Conservation (phyloP, 2,888 invertebrate genomes). For the Chaetoderma sp. region DNA sequence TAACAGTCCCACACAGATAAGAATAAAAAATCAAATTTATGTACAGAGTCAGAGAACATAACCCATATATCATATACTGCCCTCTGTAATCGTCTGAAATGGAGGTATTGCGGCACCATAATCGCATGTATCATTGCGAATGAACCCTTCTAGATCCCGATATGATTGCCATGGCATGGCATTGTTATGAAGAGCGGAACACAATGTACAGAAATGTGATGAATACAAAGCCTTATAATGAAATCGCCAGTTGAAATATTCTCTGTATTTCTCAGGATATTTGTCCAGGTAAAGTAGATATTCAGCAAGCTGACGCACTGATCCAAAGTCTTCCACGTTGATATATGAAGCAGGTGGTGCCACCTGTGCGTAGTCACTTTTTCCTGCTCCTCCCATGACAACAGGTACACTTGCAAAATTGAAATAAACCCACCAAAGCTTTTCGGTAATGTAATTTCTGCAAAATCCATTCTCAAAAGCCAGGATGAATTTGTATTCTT, state of each 20-base stretch:
- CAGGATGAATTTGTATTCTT: not conserved
- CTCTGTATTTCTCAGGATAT: not conserved
- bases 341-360: not conserved
- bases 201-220: too few species aligned
- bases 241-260: conserved; percentile 2
- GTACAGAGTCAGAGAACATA: too few species aligned
- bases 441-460: conserved; percentile 2
- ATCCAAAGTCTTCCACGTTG: conserved; percentile 2
- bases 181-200: too few species aligned
- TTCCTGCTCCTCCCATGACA: not conserved
- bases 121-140: too few species aligned
- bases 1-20: too few species aligned
- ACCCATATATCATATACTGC: too few species aligned
- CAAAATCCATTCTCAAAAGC: conserved; percentile 5
- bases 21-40: too few species aligned
- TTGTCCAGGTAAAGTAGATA: not conserved
- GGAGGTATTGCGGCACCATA: too few species aligned
- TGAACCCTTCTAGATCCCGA: too few species aligned
- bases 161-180: too few species aligned
- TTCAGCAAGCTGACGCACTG: not conserved
- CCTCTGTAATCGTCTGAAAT: too few species aligned
- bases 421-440: not conserved
- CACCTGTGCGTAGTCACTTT: not conserved
- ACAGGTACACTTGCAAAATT: not conserved
- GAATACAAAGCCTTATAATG: not conserved